These are phyloP conservation scores for Orthosia incerta DNA, from an alignment of 2,888 invertebrate species.

Conservation along the genomic window DNA sequence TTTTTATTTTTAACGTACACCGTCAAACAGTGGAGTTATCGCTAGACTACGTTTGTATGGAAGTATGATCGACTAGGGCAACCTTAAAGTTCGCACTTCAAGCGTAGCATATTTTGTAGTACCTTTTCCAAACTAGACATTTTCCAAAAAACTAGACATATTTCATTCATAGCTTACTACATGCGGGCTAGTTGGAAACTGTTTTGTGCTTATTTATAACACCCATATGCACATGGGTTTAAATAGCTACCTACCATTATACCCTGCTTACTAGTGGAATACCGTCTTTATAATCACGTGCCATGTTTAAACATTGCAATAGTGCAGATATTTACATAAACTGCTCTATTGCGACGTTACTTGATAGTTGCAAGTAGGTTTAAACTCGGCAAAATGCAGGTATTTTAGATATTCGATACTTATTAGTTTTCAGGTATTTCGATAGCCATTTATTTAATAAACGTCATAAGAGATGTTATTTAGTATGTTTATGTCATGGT, in stretches of 20 bases:
- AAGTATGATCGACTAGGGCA: too few species aligned
- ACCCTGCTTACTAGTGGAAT: neutral
- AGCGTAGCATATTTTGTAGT: neutral
- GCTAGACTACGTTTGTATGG: too few species aligned
- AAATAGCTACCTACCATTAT: neutral
- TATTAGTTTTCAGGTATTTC: neutral
- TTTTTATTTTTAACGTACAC: too few species aligned
- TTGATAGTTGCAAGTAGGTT: conserved; percentile 8
- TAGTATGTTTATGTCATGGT: neutral
- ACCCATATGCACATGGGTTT: neutral
- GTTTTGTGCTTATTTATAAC: neutral
- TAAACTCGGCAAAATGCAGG: conserved; percentile 4
- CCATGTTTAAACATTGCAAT: conserved; percentile 54
- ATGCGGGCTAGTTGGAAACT: neutral
- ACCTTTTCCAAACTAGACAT: neutral
- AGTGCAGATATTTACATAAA: conserved; percentile 53
- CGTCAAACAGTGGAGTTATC: too few species aligned
- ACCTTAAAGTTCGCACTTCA: too few species aligned
- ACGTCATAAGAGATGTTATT: too few species aligned
- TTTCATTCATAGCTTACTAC: neutral
- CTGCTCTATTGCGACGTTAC: conserved; percentile 40
- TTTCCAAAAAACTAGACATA: neutral
- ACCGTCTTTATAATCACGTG: conserved; percentile 38
- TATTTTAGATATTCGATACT: conserved; percentile 12
- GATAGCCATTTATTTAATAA: too few species aligned